A percentile compares a stretch with the other conserved stretches of the same genome.
Evolutionary conservation across 2,113 vertebrate genomes (phyloP).

Genomic region (Tachycineta bicolor): DNA sequence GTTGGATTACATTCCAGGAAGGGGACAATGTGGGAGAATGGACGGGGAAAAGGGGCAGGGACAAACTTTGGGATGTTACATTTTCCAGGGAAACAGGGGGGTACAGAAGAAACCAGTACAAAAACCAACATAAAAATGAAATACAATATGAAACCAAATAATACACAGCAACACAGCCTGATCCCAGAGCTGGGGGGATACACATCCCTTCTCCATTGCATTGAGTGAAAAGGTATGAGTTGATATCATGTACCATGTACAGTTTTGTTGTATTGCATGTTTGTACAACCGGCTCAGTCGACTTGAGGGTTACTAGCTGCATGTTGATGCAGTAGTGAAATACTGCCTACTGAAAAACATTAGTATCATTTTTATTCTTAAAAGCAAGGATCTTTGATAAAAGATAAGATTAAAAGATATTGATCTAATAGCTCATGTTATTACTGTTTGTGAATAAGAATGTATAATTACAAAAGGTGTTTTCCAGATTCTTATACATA

Average conservation of each 20-base stretch:
- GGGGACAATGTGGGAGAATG: too few species aligned
- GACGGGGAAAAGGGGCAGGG: too few species aligned
- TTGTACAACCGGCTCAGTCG: neutral
- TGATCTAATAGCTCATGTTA: neutral
- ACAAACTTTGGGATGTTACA: too few species aligned
- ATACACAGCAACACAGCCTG: neutral
- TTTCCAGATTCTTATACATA: neutral
- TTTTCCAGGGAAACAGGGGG: too few species aligned
- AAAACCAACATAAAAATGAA: too few species aligned
- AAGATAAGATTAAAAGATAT: neutral
- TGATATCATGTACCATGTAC: neutral
- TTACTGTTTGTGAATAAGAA: neutral
- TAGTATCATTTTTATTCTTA: neutral
- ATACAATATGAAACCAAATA: too few species aligned
- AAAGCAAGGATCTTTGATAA: neutral
- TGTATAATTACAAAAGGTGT: neutral
- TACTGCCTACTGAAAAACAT: neutral
- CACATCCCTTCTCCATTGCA: neutral
- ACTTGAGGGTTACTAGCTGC: neutral
- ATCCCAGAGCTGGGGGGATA: neutral
- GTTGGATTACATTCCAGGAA: too few species aligned
- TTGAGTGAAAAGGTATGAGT: rapidly evolving
- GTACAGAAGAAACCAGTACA: too few species aligned
- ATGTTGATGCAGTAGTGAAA: neutral
- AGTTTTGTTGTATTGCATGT: rapidly evolving